phyloP scores from a whole-genome alignment of 2,888 invertebrate genomes.

The Ceramica pisi region DNA sequence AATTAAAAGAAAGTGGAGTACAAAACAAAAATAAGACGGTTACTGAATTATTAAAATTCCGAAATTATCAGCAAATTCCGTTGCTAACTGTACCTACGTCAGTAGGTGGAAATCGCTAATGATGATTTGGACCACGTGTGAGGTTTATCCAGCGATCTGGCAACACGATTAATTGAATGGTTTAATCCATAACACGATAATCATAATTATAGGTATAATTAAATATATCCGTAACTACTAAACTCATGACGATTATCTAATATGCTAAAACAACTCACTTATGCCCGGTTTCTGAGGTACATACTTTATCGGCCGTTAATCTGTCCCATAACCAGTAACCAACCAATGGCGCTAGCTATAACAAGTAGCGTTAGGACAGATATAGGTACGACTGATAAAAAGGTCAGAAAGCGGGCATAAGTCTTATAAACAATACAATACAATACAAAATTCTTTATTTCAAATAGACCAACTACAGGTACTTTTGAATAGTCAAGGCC shows the following conservation, averaged over 20 bases:
- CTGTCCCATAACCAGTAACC: too few relatives aligned
- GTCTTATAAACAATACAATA: background rate
- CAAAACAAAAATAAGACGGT: too few relatives aligned
- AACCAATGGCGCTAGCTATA: too few relatives aligned
- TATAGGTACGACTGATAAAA: too few relatives aligned
- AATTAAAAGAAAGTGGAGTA: background rate
- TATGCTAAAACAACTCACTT: background rate
- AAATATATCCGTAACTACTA: background rate
- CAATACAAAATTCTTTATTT: too few relatives aligned
- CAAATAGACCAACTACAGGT: too few relatives aligned
- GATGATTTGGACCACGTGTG: background rate
- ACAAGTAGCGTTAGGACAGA: too few relatives aligned
- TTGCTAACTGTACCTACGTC: background rate
- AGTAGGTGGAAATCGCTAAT: conserved; percentile 5
- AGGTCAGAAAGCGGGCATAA: background rate
- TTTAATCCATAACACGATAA: conserved; percentile 6
- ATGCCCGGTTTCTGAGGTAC: too few relatives aligned
- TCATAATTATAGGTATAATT: background rate
- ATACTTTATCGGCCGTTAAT: too few relatives aligned
- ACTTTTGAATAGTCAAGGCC: too few relatives aligned
- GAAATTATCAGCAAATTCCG: background rate
- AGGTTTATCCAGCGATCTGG: conserved; percentile 18
- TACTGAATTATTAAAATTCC: background rate
- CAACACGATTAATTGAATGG: conserved; percentile 18
- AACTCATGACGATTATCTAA: background rate